phyloP scores from a whole-genome alignment of 2,888 invertebrate genomes.

The Lordiphosa andalusiaca region DNA sequence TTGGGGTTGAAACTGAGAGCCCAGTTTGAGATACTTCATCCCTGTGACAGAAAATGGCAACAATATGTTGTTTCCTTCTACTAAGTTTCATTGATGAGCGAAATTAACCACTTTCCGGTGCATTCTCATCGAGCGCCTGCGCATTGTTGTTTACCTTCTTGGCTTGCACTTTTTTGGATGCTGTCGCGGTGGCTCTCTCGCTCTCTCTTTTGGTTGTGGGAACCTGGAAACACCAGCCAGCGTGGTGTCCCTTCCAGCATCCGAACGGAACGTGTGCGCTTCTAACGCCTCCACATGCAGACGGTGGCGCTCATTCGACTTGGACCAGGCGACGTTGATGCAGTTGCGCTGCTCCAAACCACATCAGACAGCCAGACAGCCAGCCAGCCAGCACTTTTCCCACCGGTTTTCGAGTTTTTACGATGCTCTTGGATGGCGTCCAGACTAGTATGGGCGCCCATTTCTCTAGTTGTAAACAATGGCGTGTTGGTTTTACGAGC shows the following conservation, averaged over 20 bases:
- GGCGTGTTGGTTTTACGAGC: conserved; percentile 44
- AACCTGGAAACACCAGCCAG: conserved; percentile 24
- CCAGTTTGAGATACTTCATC: conserved; percentile 28
- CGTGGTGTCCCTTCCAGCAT: conserved; percentile 3
- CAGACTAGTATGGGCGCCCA: conserved; percentile 26
- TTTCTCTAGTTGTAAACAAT: conserved; percentile 51
- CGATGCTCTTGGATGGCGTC: conserved; percentile 37
- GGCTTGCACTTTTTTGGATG: conserved; percentile 14
- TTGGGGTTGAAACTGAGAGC: conserved; percentile 34
- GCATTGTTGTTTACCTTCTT: not conserved
- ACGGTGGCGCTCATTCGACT: conserved; percentile 62
- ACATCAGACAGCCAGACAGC: too few relatives aligned
- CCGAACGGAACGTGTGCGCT: conserved; percentile 24
- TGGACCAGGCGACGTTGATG: conserved; percentile 61
- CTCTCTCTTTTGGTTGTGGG: conserved; percentile 7
- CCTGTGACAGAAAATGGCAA: conserved; percentile 43
- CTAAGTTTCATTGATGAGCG: conserved; percentile 4
- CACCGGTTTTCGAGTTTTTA: too few relatives aligned
- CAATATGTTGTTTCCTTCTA: conserved; percentile 26
- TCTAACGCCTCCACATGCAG: conserved; percentile 57
- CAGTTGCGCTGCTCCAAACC: conserved; percentile 35
- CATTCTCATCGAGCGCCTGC: conserved; percentile 3
- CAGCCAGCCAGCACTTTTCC: too few relatives aligned
- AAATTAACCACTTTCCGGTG: conserved; percentile 1
- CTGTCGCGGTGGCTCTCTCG: not conserved